Conservation (phyloP, 2,797 vertebrate genomes). For the Anolis apletophallus region DNA sequence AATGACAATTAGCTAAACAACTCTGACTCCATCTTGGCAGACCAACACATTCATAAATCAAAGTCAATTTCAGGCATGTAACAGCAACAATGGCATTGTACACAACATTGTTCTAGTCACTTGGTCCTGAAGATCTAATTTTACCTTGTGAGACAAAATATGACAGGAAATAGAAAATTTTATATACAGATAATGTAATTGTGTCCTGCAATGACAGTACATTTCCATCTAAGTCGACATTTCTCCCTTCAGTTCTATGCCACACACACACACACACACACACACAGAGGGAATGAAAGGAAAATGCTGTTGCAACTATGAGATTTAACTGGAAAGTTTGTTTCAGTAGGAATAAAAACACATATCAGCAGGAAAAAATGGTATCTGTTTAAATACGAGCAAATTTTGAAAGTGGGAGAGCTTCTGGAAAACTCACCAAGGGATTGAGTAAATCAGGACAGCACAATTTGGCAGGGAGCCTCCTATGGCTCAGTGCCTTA, state of each 20-base stretch:
- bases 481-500: no score
- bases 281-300: background rate
- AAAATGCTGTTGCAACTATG: background rate
- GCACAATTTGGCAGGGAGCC: no score
- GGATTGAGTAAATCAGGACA: background rate
- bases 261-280: background rate
- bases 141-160: background rate
- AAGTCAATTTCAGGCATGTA: no score
- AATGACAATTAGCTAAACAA: no score
- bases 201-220: background rate
- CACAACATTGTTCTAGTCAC: background rate
- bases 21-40: no score
- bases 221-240: background rate
- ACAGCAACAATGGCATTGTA: background rate
- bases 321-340: background rate
- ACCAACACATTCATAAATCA: no score
- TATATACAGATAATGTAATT: background rate
- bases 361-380: background rate
- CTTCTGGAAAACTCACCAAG: conserved; percentile 5
- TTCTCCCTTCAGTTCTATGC: background rate
- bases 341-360: no score
- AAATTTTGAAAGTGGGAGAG: conserved; percentile 6
- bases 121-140: background rate
- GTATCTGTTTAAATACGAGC: background rate
- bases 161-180: background rate